phyloP scores from a whole-genome alignment of 1,140 invertebrate genomes.

The Metopolophium dirhodum region DNA sequence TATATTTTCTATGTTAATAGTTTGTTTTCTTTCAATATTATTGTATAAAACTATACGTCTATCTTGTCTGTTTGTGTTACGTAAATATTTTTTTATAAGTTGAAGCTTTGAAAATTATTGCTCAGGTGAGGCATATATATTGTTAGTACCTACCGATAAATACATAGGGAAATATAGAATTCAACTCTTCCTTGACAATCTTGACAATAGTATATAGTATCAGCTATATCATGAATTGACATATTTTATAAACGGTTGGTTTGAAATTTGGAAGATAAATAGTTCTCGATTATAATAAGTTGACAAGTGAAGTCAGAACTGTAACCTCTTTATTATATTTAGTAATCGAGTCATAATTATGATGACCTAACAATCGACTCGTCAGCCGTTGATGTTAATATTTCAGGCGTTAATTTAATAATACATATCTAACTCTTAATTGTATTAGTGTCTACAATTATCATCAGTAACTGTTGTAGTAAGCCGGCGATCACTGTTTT shows the following conservation, averaged over 20 bases:
- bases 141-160: neutral
- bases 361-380: neutral
- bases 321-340: neutral
- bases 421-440: neutral
- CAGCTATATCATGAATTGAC: neutral
- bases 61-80: too few species aligned
- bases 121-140: too few species aligned
- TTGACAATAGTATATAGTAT: too few species aligned
- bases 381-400: too few species aligned
- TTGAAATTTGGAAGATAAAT: neutral
- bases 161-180: conserved; percentile 27
- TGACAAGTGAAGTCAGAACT: neutral
- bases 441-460: neutral
- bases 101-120: too few species aligned
- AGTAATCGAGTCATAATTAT: neutral
- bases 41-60: too few species aligned
- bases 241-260: neutral
- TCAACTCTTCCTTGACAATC: neutral
- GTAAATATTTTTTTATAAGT: too few species aligned
- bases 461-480: conserved; percentile 2
- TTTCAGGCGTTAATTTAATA: neutral
- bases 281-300: neutral
- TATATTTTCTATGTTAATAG: too few species aligned
- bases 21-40: too few species aligned
- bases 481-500: neutral